Evolutionary conservation across 2,113 vertebrate genomes (phyloP), one percentile per base, ranked within the genome.

Genomic region (Lampris megalopsis): DNA sequence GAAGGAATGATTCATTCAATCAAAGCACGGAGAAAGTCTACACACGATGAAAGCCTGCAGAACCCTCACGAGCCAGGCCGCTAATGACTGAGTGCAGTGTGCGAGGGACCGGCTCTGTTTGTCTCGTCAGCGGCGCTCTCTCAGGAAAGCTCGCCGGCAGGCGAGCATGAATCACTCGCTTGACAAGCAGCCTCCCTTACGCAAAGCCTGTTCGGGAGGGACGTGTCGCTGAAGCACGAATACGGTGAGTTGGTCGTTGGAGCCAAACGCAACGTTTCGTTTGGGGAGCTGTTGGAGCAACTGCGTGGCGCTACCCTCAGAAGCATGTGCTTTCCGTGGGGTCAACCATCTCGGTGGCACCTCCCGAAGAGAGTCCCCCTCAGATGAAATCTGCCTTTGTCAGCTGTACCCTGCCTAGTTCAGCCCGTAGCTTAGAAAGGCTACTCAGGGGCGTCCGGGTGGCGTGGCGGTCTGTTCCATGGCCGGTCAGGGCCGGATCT

Each of bases 1-100:
- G 50, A 47, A n/a, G 6, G 73, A 13, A 67, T 64, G 43, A 73
- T 10, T 60, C 69, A 61, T 49, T 7, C 38, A 47, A 10, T 7
- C 6, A 69, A 54, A 64, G 35, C 24, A 24, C 24, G 1, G 37
- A 60, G 66, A 58, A 13, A 49, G 42, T 60, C 52, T 57, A 73
- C 40, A 74, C 1, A 58, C 24, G 6, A 68, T 53, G 50, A 13
- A 53, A 24, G 24, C 24, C 24, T 24, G 24, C 10, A 53, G n/a
- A 62, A 53, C 45, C 24, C 5, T 81, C n/a, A 6, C 9, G 7
- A 50, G 63, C 43, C 24, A 54, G 42, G 47, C 66, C 36, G 57
- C n/a, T 65, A 54, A 40, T 57, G 37, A 48, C 9, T 38, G 37
- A 13, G 9, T 49, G 35, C 11, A 45, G 68, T 38, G 36, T 36